These are phyloP conservation scores for Phoeniculus purpureus DNA, from an alignment of 2,797 vertebrate genomes.

Conservation along the genomic window DNA sequence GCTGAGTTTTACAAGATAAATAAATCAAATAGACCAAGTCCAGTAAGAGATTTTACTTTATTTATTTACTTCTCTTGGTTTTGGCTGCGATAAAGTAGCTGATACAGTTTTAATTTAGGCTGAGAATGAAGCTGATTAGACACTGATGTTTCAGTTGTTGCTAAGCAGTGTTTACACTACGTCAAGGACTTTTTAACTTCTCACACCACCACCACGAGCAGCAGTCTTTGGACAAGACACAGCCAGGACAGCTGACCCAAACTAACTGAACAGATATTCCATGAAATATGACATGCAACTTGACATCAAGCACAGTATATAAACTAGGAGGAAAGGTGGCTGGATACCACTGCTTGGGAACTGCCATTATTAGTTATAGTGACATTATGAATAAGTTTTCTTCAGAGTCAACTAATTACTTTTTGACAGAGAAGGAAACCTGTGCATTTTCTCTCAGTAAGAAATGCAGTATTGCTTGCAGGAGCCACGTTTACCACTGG, in stretches of 20 bases:
- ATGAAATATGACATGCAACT: not conserved
- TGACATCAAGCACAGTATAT: not conserved
- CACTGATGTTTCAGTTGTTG: not conserved
- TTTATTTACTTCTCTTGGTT: not conserved
- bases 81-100: not conserved
- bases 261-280: not conserved
- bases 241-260: not conserved
- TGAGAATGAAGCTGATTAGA: not conserved
- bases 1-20: not conserved
- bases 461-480: not conserved
- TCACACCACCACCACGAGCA: not conserved
- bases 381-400: not conserved
- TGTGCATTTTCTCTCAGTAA: not conserved
- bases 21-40: not conserved
- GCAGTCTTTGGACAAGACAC: not conserved
- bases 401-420: not conserved
- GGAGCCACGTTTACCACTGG: accelerated
- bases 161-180: not conserved
- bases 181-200: not conserved
- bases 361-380: too few relatives aligned
- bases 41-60: not conserved
- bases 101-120: not conserved
- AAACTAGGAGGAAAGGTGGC: not conserved
- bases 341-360: not conserved
- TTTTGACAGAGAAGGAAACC: not conserved